These are phyloP conservation scores for Tenthredo notha DNA, from an alignment of 2,888 invertebrate species.

Conservation along the genomic window DNA sequence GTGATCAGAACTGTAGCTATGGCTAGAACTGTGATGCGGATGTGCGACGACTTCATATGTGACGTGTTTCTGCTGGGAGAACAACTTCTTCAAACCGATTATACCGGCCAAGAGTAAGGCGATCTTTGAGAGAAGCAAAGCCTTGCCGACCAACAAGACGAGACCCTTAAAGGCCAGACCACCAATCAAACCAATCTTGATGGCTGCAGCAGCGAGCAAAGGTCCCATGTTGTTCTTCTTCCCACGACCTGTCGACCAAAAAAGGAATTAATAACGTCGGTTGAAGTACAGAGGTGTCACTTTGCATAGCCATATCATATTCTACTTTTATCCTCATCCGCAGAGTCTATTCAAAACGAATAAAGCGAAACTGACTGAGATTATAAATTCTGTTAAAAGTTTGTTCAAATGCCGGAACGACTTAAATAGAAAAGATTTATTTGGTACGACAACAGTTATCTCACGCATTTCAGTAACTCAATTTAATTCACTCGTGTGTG, in stretches of 20 bases:
- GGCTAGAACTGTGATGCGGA: slow-evolving; percentile 82
- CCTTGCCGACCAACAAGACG: slow-evolving; percentile 91
- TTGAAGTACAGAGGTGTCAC: background rate
- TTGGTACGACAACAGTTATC: background rate
- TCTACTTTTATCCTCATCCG: background rate
- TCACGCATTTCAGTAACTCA: background rate
- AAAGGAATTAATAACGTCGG: background rate
- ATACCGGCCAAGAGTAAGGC: slow-evolving; percentile 89
- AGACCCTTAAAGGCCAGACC: slow-evolving; percentile 90
- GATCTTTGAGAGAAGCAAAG: slow-evolving; percentile 91
- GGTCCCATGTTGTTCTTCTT: slow-evolving; percentile 88
- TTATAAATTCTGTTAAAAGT: background rate
- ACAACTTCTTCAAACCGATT: slow-evolving; percentile 90
- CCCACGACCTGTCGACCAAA: slow-evolving; percentile 80
- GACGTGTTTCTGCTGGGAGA: slow-evolving; percentile 87
- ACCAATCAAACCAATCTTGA: slow-evolving; percentile 90
- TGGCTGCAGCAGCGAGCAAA: slow-evolving; percentile 86
- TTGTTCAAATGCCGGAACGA: background rate
- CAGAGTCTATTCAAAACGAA: background rate
- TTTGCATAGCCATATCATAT: background rate
- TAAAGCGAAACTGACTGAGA: background rate
- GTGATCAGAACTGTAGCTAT: slow-evolving; percentile 76
- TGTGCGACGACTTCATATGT: slow-evolving; percentile 89
- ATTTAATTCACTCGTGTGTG: background rate
- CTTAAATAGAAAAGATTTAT: slow-evolving; percentile 18